Evolutionary conservation across 1,140 invertebrate species (phyloP), one percentile per base, ranked within the genome.

Genomic region (Drosophila albomicans): DNA sequence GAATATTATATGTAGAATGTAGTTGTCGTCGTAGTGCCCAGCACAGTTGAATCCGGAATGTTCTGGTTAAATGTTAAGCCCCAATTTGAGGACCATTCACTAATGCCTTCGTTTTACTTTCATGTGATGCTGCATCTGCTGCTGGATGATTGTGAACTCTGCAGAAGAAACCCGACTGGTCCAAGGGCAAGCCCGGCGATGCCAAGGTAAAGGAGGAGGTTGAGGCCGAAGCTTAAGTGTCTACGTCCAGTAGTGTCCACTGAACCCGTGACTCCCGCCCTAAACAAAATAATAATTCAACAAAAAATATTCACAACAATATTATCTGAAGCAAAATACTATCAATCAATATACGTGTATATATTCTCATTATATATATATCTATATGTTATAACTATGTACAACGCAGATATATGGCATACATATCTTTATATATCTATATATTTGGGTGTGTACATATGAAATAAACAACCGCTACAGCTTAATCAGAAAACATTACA

Each of bases 151-250:
- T 28, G 0, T 30, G 32, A 32, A 46, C 15, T n/a, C 35, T 59
- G 86, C 95, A 97, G 96, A 97, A 97, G 95, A 97, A 97, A 94
- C 96, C 96, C 86, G 96, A 97, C 94, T 97, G 96, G 96, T 97
- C 96, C 92, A 97, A 97, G 95, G 96, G 96, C 94, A 95, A 95
- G 91, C 94, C 94, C 93, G 96, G 96, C 92, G 96, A 96, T 92
- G 95, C 96, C 91, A 97, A 97, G 96, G 96, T 97, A 96, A 96
- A 97, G 94, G 96, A 96, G 93, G 96, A 97, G 93, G 96, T 95
- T 93, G 96, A 96, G 94, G 96, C 95, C 95, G 96, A 95, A 96
- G 93, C 93, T 87, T 92, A 92, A 93, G 79, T 80, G 72, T 80
- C 73, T 76, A 76, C 84, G 74, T 78, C 85, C 85, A 89, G 48